Percentiles rank a stretch among this genome's conserved stretches.
Evolutionary conservation across 2,888 invertebrate species (phyloP).

Genomic region (Latrodectus elegans): DNA sequence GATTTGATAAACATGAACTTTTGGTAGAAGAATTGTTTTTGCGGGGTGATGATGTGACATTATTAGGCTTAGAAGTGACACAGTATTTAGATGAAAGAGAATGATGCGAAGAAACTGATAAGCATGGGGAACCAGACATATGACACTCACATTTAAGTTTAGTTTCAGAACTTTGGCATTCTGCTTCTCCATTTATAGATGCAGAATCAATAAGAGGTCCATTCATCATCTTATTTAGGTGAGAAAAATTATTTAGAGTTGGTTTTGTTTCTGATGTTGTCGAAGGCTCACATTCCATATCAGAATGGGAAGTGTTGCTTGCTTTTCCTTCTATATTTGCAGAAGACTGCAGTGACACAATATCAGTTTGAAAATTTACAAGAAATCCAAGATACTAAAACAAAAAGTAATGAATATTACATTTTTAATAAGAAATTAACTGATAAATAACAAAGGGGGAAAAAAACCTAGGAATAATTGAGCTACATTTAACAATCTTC

Average conservation of each 20-base stretch:
- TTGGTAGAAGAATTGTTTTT: background rate
- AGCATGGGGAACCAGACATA: background rate
- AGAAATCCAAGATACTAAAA: background rate
- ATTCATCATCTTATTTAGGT: background rate
- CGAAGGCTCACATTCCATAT: slow-evolving; percentile 9
- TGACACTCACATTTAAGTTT: slow-evolving; percentile 35
- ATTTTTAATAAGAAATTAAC: background rate
- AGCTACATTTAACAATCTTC: too few relatives aligned
- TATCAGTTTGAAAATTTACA: background rate
- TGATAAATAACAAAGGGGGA: background rate
- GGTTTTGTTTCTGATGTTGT: background rate
- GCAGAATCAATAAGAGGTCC: slow-evolving; percentile 10
- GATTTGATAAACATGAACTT: slow-evolving; percentile 20
- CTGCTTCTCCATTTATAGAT: slow-evolving; percentile 23
- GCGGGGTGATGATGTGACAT: background rate
- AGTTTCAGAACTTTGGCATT: background rate
- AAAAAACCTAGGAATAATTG: background rate
- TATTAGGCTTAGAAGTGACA: slow-evolving; percentile 20
- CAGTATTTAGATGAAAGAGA: slow-evolving; percentile 1
- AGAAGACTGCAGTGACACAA: background rate
- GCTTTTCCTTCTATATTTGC: slow-evolving; percentile 40
- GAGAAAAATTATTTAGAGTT: background rate
- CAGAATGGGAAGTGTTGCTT: background rate
- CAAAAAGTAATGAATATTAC: background rate
- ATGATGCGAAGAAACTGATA: background rate